Conservation (phyloP, 2,797 vertebrate species). For the Platyrinchus mystaceus region DNA sequence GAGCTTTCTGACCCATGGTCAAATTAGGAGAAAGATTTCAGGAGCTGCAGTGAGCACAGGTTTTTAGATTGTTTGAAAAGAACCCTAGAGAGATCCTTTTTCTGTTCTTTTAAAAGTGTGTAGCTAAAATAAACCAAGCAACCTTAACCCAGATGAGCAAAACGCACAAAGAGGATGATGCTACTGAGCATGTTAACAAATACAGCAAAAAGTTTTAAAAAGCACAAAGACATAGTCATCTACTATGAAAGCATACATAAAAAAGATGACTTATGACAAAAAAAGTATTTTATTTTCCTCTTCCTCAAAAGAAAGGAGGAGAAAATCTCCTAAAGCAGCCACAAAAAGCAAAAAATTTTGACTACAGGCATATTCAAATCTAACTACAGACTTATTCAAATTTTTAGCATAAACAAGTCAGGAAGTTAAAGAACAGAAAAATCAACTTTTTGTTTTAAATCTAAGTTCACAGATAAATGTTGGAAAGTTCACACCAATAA, state of each 20-base stretch:
- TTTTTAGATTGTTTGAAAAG: background rate
- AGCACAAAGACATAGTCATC: background rate
- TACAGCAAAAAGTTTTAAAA: background rate
- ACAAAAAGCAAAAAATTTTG: background rate
- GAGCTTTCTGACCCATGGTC: background rate
- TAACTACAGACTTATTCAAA: background rate
- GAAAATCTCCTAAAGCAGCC: background rate
- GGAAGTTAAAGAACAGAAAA: background rate
- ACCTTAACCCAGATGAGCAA: background rate
- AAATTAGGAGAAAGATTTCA: background rate
- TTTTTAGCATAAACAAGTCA: background rate
- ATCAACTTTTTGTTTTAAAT: background rate
- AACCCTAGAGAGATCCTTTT: background rate
- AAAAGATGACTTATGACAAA: background rate
- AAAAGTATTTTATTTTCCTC: background rate
- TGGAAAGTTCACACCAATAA: background rate
- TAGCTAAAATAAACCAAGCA: background rate
- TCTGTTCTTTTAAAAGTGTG: background rate
- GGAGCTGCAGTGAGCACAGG: background rate
- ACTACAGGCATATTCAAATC: accelerated
- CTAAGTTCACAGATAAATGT: background rate
- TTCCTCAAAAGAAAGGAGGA: background rate
- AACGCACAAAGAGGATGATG: background rate
- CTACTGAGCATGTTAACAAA: background rate
- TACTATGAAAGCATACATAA: background rate